These are phyloP conservation scores for Sarcophaga variegata DNA, from an alignment of 2,888 invertebrate species.

Conservation along the genomic window DNA sequence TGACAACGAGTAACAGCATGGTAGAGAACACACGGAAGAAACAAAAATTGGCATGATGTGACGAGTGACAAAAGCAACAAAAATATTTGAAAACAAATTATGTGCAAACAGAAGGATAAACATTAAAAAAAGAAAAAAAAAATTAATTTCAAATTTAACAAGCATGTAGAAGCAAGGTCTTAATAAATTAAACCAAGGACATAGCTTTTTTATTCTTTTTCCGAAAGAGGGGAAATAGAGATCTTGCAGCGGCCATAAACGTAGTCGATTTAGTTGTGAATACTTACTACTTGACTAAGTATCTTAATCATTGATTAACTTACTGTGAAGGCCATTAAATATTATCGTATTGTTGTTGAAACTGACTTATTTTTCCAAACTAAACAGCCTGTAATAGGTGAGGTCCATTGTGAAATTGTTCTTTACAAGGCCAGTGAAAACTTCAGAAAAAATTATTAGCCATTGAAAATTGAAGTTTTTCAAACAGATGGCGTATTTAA, in stretches of 20 bases:
- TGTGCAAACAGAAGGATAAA: conserved; percentile 65
- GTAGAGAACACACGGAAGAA: conserved; percentile 65
- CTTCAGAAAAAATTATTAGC: conserved; percentile 70
- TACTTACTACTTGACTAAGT: conserved; percentile 34
- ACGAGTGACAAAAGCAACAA: conserved; percentile 64
- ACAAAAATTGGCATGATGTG: conserved; percentile 69
- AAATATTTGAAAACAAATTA: conserved; percentile 76
- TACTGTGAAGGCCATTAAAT: conserved; percentile 63
- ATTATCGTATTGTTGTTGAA: conserved; percentile 3
- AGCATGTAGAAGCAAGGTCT: conserved; percentile 52
- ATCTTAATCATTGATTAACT: conserved; percentile 60
- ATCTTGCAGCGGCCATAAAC: not conserved
- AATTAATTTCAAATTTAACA: not conserved
- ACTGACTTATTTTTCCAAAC: conserved; percentile 32
- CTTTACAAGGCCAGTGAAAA: conserved; percentile 75
- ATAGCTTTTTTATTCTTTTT: not conserved
- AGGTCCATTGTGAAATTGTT: conserved; percentile 28
- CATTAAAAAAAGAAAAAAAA: not conserved
- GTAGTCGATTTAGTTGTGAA: not conserved
- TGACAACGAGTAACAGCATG: conserved; percentile 71
- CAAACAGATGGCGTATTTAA: not conserved
- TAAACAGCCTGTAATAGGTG: conserved; percentile 32
- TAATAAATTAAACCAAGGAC: conserved; percentile 11
- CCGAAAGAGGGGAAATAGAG: conserved; percentile 45
- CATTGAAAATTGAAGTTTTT: conserved; percentile 71